Evolutionary conservation across 2,888 invertebrate species (phyloP).

Genomic region (Volucella zonaria): DNA sequence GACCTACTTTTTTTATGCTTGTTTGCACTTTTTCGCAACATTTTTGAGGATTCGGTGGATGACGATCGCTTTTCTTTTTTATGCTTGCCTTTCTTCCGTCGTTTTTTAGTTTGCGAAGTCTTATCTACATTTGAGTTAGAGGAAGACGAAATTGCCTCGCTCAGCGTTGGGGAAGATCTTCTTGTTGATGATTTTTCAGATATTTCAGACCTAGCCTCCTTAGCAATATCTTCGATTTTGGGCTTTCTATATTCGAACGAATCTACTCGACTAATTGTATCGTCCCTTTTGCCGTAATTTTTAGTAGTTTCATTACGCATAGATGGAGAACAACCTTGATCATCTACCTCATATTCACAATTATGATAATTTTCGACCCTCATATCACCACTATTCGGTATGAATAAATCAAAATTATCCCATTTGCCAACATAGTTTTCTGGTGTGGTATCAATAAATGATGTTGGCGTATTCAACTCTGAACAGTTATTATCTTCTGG

Average conservation of each 20-base stretch:
- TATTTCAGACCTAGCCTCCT: conserved; percentile 76
- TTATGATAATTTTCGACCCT: conserved; percentile 53
- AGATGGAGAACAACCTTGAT: conserved; percentile 33
- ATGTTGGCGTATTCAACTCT: conserved; percentile 70
- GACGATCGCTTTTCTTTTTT: conserved; percentile 84
- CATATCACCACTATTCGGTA: conserved; percentile 65
- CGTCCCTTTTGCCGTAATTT: conserved; percentile 47
- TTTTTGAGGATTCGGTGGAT: conserved; percentile 80
- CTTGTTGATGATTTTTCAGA: conserved; percentile 85
- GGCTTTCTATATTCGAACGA: conserved; percentile 42
- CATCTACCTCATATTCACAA: conserved; percentile 50
- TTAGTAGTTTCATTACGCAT: conserved; percentile 34
- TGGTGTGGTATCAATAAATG: conserved; percentile 83
- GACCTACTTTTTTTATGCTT: conserved; percentile 90
- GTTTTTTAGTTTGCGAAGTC: conserved; percentile 83
- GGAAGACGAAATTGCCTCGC: conserved; percentile 55
- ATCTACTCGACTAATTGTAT: conserved; percentile 28
- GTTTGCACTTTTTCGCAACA: conserved; percentile 84
- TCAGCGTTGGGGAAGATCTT: conserved; percentile 78
- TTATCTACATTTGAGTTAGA: conserved; percentile 76
- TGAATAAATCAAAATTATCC: conserved; percentile 69
- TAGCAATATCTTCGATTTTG: conserved; percentile 36
- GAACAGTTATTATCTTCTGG: conserved; percentile 80
- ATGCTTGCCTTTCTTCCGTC: conserved; percentile 85
- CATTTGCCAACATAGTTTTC: conserved; percentile 88